Evolutionary conservation across 2,888 invertebrate genomes (phyloP).

Genomic region (Sturmia bella): DNA sequence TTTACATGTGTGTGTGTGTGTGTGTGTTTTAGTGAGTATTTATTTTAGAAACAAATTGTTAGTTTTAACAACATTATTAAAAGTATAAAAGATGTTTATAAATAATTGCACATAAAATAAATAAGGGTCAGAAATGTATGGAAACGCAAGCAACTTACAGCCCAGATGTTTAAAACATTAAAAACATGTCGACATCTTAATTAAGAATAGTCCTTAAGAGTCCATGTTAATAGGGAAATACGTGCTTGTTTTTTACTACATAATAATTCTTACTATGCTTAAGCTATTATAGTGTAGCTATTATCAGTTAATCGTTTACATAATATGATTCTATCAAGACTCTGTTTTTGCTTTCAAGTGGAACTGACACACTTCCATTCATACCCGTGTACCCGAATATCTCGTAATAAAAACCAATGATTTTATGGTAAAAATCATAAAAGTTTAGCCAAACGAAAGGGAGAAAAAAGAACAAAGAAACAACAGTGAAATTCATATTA

Average conservation of each 20-base stretch:
- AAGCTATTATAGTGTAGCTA: too few species aligned
- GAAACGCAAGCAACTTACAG: not conserved
- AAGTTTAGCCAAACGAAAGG: conserved; percentile 48
- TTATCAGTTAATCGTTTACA: not conserved
- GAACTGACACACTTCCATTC: not conserved
- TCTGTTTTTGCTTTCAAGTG: not conserved
- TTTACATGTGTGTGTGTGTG: conserved; percentile 15
- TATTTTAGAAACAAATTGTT: conserved; percentile 51
- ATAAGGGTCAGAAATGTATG: not conserved
- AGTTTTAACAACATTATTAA: conserved; percentile 55
- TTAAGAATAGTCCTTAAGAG: too few species aligned
- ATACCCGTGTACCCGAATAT: conserved; percentile 5
- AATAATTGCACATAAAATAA: conserved; percentile 11
- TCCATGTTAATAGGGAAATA: too few species aligned
- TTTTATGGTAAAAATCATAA: conserved; percentile 63
- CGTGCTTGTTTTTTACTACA: too few species aligned
- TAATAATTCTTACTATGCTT: too few species aligned
- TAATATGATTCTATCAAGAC: not conserved
- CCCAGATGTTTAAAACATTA: conserved; percentile 23
- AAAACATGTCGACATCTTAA: not conserved
- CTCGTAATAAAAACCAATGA: conserved; percentile 65
- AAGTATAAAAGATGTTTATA: conserved; percentile 21
- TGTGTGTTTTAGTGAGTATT: not conserved
- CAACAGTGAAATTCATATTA: conserved; percentile 40
- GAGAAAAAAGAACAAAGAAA: conserved; percentile 31